Evolutionary conservation across 2,797 vertebrate genomes (phyloP), one percentile per base, ranked within the genome.

Genomic region (Pseudochromis fuscus): DNA sequence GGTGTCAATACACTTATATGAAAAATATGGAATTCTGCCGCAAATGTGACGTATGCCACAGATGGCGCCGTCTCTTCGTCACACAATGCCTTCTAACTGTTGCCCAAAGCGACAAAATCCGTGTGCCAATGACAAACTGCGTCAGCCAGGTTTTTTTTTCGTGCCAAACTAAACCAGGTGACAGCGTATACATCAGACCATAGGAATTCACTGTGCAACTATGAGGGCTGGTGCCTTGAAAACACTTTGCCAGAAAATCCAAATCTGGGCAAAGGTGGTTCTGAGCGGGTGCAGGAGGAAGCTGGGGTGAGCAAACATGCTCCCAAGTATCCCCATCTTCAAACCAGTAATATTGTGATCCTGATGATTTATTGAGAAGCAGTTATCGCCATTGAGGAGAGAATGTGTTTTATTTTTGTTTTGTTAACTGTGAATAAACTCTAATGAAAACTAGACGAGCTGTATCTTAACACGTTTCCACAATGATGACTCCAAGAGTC

Each of bases 41-140:
- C 40, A 59, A 72, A 65, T 37, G 21, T 86, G 84, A 87, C 59
- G 50, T 75, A 46, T 27, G 51, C 46, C 59, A 37, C 81, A 86
- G 72, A 82, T 85, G 79, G 75, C 33, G 27, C 55, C 0, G 40
- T 65, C 38, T 81, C 56, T 75, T 64, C 21, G 28, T 78, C 63
- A 69, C 28, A 62, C 59, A 35, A 50, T 31, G 27, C 7, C 46
- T 37, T 59, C 23, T 49, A 21, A 30, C 44, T 45, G 45, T 65
- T 53, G 57, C 52, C 42, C 60, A 44, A 42, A 16, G 15, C 55
- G 45, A 67, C 21, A 21, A 61, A 67, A 81, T 21, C 31, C 9
- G 3, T 23, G 21, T 55, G 45, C 7, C 35, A 63, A 27, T 30
- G 3, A 51, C 18, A 49, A 68, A 44, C 8, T 21, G 45, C 45